These are phyloP conservation scores for Norana najaformis DNA, from an alignment of 2,888 invertebrate species.

Conservation along the genomic window DNA sequence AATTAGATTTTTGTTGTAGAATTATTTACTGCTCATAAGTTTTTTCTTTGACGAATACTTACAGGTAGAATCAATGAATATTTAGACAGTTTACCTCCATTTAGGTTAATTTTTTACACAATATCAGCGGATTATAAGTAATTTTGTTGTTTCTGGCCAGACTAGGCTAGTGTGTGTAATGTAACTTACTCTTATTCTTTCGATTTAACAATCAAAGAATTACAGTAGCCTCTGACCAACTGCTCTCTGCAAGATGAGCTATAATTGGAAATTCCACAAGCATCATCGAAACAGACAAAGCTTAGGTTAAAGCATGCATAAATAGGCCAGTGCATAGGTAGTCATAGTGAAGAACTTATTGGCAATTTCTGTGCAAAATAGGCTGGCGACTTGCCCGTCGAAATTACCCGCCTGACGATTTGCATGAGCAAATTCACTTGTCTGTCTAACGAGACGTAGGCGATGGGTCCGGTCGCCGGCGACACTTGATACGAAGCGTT, in stretches of 20 bases:
- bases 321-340: not conserved
- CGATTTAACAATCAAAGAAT: not conserved
- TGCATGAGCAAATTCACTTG: not conserved
- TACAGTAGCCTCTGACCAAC: not conserved
- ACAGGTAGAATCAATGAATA: not conserved
- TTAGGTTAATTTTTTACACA: too few species aligned
- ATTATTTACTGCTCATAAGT: too few species aligned
- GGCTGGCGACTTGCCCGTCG: not conserved
- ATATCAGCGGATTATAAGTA: too few species aligned
- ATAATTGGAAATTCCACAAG: too few species aligned
- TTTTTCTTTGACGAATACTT: not conserved
- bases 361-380: constrained; percentile 1
- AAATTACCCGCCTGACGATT: not conserved
- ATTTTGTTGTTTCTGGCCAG: not conserved
- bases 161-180: not conserved
- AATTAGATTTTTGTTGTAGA: too few species aligned
- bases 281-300: not conserved
- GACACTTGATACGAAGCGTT: constrained; percentile 1
- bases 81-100: too few species aligned
- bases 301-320: not conserved
- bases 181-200: not conserved
- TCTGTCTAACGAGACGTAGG: not conserved
- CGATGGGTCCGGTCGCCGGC: not conserved
- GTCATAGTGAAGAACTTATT: not conserved
- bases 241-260: not conserved